Conservation (phyloP, 2,113 vertebrate species). For the Merops nubicus region DNA sequence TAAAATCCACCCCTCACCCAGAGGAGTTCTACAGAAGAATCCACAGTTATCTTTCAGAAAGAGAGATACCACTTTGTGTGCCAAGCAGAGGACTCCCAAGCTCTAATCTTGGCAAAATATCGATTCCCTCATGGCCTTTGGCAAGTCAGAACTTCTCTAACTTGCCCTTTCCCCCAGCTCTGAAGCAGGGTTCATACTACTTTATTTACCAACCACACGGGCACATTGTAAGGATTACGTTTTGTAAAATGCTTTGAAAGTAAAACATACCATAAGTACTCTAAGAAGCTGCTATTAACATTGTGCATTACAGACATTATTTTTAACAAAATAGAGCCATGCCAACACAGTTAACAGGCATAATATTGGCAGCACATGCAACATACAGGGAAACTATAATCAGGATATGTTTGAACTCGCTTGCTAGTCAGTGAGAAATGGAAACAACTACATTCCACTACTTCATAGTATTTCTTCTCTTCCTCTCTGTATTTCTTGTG, state of each 20-base stretch:
- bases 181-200: conserved; percentile 12
- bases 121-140: conserved; percentile 22
- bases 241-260: background rate
- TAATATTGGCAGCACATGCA: conserved; percentile 39
- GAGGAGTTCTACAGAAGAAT: background rate
- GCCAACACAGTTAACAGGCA: conserved; percentile 40
- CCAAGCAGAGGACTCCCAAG: background rate
- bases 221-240: background rate
- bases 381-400: background rate
- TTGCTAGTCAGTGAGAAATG: conserved; percentile 50
- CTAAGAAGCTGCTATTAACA: background rate
- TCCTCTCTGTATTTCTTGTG: background rate
- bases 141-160: conserved; percentile 56
- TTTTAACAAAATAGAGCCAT: conserved; percentile 36
- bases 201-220: background rate
- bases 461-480: conserved; percentile 29
- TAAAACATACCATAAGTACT: background rate
- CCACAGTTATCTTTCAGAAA: conserved; percentile 4
- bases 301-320: background rate
- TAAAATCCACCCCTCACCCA: conserved; percentile 9
- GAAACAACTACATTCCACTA: conserved; percentile 53
- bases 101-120: background rate
- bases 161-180: conserved; percentile 27
- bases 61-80: background rate
- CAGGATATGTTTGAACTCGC: conserved; percentile 57